Percentiles rank a stretch among this genome's conserved stretches.
These are phyloP conservation scores for Hydrophis major DNA, from an alignment of 2,797 vertebrate species.

Conservation along the genomic window DNA sequence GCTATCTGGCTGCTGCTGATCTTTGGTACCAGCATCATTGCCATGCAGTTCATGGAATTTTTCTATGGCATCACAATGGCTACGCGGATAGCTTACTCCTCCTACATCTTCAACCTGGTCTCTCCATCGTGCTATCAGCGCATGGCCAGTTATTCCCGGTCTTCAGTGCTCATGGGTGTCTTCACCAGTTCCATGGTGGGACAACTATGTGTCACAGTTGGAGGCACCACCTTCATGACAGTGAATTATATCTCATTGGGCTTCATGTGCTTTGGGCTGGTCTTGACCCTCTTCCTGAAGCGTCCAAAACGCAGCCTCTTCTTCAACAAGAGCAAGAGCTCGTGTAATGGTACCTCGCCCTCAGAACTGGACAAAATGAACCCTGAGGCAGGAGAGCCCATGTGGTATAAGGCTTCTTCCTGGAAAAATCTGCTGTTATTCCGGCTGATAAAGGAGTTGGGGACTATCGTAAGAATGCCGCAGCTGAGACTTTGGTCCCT, in stretches of 20 bases:
- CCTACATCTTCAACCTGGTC: slow-evolving; percentile 96
- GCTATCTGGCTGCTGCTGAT: slow-evolving; percentile 87
- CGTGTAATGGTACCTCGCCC: not conserved
- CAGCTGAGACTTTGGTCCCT: slow-evolving; percentile 89
- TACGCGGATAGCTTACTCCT: slow-evolving; percentile 92
- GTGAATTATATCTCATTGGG: slow-evolving; percentile 82
- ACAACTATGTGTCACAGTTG: slow-evolving; percentile 80
- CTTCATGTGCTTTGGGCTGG: slow-evolving; percentile 80
- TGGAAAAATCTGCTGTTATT: slow-evolving; percentile 71
- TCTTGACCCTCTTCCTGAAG: slow-evolving; percentile 82
- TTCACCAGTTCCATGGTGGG: slow-evolving; percentile 91
- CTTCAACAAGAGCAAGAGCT: slow-evolving; percentile 73
- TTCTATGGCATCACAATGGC: slow-evolving; percentile 94
- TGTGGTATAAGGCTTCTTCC: not conserved
- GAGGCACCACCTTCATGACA: slow-evolving; percentile 60
- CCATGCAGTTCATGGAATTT: slow-evolving; percentile 97
- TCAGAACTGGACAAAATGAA: slow-evolving; percentile 77
- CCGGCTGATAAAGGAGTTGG: slow-evolving; percentile 82
- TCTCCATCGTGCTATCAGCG: slow-evolving; percentile 81
- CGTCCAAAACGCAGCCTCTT: slow-evolving; percentile 88
- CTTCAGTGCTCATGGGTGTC: slow-evolving; percentile 85
- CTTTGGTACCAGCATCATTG: slow-evolving; percentile 71
- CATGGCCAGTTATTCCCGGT: slow-evolving; percentile 87
- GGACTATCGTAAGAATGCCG: slow-evolving; percentile 63
- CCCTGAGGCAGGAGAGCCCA: not conserved